These are phyloP conservation scores for Caenorhabditis remanei DNA, from an alignment of 1,140 invertebrate genomes.

Conservation along the genomic window DNA sequence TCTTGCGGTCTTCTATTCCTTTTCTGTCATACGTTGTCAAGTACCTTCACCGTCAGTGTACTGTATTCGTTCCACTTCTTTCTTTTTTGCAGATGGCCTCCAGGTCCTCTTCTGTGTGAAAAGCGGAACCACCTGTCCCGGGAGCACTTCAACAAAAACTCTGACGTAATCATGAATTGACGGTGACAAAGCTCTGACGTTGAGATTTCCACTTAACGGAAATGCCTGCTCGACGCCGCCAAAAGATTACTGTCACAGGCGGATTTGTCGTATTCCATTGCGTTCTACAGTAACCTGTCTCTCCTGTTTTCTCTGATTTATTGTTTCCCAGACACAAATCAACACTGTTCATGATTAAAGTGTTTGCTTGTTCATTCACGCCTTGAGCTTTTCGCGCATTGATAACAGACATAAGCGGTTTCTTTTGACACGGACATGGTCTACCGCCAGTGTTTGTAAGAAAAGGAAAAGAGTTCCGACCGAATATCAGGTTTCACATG, in stretches of 20 bases:
- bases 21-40: constrained; percentile 12
- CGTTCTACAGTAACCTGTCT: not conserved
- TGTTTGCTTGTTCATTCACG: constrained; percentile 38
- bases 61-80: constrained; percentile 19
- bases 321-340: not conserved
- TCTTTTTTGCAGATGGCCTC: constrained; percentile 26
- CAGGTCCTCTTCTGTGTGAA: constrained; percentile 35
- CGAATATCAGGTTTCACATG: constrained; percentile 25
- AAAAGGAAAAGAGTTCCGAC: not conserved
- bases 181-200: constrained; percentile 35
- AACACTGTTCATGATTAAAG: constrained; percentile 9
- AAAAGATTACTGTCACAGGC: constrained; percentile 25
- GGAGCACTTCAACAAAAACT: constrained; percentile 2
- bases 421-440: constrained; percentile 56
- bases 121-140: constrained; percentile 11
- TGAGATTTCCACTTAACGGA: constrained; percentile 26
- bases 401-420: constrained; percentile 52
- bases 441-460: constrained; percentile 44
- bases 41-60: constrained; percentile 1
- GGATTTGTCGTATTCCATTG: not conserved
- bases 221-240: constrained; percentile 29
- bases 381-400: constrained; percentile 34
- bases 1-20: not conserved
- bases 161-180: constrained; percentile 39
- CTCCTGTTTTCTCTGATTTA: not conserved